These are phyloP conservation scores for Hyposoter didymator DNA, from an alignment of 2,888 invertebrate genomes.

Conservation along the genomic window DNA sequence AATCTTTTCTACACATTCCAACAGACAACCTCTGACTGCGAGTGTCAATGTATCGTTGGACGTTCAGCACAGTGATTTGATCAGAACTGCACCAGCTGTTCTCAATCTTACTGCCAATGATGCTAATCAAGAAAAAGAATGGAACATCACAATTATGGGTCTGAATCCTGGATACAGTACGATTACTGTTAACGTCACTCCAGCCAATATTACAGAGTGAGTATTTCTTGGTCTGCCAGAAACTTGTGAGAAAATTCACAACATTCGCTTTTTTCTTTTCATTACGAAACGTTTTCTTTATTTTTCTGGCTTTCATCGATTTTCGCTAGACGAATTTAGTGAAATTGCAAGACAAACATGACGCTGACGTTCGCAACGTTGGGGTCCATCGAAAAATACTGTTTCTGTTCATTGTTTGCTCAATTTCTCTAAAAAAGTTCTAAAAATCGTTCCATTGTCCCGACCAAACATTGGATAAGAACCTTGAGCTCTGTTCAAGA, in stretches of 20 bases:
- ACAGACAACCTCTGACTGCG: constrained; percentile 85
- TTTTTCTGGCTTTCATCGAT: no score
- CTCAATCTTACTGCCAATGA: constrained; percentile 83
- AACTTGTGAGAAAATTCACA: background rate
- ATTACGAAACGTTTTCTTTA: background rate
- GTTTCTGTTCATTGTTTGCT: no score
- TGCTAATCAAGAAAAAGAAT: constrained; percentile 82
- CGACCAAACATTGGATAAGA: no score
- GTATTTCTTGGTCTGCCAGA: constrained; percentile 58
- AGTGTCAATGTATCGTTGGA: constrained; percentile 85
- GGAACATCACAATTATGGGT: constrained; percentile 86
- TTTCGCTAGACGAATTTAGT: no score
- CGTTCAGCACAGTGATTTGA: constrained; percentile 88
- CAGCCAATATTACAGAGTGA: constrained; percentile 85
- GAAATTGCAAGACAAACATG: no score
- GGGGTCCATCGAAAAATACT: no score
- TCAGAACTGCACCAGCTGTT: constrained; percentile 85
- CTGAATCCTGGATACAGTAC: constrained; percentile 89
- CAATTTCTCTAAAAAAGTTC: no score
- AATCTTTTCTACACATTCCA: constrained; percentile 68
- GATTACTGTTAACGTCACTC: constrained; percentile 87
- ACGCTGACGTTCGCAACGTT: no score
- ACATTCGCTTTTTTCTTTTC: background rate
- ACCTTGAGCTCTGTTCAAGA: no score
- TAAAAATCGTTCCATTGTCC: no score